phyloP scores from a whole-genome alignment of 2,797 vertebrate species.

The Chelmon rostratus region DNA sequence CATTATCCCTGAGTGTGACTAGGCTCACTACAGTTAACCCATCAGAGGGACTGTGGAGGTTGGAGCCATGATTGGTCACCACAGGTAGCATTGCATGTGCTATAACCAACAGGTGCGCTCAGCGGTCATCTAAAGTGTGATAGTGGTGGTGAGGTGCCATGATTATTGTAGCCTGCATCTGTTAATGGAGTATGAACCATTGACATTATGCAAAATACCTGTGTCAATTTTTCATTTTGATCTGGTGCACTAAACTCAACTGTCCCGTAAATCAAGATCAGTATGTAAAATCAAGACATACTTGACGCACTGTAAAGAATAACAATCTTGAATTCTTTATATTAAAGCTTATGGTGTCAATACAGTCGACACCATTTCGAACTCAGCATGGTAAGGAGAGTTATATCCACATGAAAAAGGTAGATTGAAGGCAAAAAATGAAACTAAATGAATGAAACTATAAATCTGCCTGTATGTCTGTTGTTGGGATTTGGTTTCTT shows the following conservation, averaged over 20 bases:
- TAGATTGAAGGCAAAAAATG: background rate
- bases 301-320: background rate
- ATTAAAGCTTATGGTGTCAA: background rate
- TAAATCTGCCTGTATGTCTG: conserved; percentile 4
- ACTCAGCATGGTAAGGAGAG: background rate
- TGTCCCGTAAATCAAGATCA: conserved; percentile 8
- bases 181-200: background rate
- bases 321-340: background rate
- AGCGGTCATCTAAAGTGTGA: conserved; percentile 16
- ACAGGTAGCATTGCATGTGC: conserved; percentile 25
- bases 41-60: conserved; percentile 10
- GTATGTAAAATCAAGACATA: background rate
- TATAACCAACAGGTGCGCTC: conserved; percentile 39
- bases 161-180: background rate
- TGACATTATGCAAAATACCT: background rate
- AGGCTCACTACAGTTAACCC: conserved; percentile 14
- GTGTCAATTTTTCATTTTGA: conserved; percentile 1
- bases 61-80: conserved; percentile 54
- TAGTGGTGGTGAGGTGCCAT: conserved; percentile 18
- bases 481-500: background rate
- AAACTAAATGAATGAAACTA: too few relatives aligned
- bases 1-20: conserved; percentile 47
- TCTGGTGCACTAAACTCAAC: background rate
- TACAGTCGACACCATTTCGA: background rate
- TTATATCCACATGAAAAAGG: background rate